Percentiles rank a stretch among this genome's conserved stretches.
These are phyloP conservation scores for Drosophila orena DNA, from an alignment of 1,140 invertebrate genomes.

Conservation along the genomic window DNA sequence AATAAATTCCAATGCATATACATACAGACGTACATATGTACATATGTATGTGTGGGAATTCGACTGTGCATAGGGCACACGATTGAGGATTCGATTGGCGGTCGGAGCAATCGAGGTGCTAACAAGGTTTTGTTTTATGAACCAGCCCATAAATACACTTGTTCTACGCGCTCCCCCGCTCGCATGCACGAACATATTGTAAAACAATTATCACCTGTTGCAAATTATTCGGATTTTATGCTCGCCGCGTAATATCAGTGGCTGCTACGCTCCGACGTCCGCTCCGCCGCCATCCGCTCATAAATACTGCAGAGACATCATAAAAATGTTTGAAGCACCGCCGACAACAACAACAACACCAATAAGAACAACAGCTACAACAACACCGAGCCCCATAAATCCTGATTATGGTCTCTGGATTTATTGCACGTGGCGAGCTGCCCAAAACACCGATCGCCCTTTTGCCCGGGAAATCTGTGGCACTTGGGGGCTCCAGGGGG, in stretches of 20 bases:
- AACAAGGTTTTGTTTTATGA: conserved; percentile 38
- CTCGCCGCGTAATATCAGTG: conserved; percentile 77
- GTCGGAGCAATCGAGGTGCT: conserved; percentile 25
- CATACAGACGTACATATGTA: too few species aligned
- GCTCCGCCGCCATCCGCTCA: conserved; percentile 41
- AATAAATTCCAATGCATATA: conserved; percentile 36
- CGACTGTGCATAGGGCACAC: background rate
- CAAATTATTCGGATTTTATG: conserved; percentile 81
- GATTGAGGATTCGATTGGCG: conserved; percentile 2
- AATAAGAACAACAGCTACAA: conserved; percentile 7
- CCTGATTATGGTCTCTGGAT: conserved; percentile 82
- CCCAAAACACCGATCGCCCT: conserved; percentile 37
- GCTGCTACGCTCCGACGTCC: conserved; percentile 54
- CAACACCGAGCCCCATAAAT: conserved; percentile 73
- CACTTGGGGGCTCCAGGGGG: background rate
- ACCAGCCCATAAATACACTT: conserved; percentile 32
- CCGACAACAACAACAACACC: conserved; percentile 38
- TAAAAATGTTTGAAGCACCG: conserved; percentile 82
- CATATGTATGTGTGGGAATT: background rate
- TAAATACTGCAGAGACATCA: conserved; percentile 83
- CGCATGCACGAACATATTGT: conserved; percentile 62
- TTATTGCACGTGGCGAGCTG: conserved; percentile 65
- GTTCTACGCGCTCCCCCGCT: conserved; percentile 37
- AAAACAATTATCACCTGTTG: conserved; percentile 84
- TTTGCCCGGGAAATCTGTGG: conserved; percentile 6